Conservation (phyloP, 2,888 invertebrate species). For the Trichopoda pennipes region DNA sequence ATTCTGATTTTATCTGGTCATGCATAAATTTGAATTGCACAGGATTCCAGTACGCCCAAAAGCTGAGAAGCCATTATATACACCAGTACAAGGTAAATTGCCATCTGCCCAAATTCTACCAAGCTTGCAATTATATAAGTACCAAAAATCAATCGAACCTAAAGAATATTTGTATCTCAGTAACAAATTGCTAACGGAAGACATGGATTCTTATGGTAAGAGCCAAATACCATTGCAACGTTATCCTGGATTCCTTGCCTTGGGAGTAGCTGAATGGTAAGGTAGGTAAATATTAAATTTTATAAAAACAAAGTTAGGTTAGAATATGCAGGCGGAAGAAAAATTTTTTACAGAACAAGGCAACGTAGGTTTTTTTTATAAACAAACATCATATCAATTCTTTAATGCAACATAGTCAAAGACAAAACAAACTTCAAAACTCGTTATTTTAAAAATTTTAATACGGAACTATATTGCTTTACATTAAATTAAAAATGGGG, state of each 20-base stretch:
- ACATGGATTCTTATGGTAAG: slow-evolving; percentile 40
- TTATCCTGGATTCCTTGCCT: slow-evolving; percentile 47
- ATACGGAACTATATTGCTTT: too few species aligned
- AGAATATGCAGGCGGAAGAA: background rate
- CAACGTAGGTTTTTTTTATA: background rate
- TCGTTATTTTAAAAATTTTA: too few species aligned
- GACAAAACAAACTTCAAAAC: too few species aligned
- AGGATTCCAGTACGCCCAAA: slow-evolving; percentile 1
- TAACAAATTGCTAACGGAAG: background rate
- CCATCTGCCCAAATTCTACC: background rate
- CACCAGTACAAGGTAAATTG: background rate
- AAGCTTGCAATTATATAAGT: background rate
- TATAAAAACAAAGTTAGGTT: background rate
- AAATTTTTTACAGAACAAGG: background rate
- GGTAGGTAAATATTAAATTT: slow-evolving; percentile 52
- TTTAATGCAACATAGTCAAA: too few species aligned
- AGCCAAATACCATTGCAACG: slow-evolving; percentile 37
- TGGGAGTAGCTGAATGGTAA: slow-evolving; percentile 61
- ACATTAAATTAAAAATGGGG: too few species aligned
- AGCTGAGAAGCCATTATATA: background rate
- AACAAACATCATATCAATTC: background rate
- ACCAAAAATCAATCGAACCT: background rate
- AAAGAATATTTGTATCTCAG: background rate
- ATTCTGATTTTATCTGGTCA: slow-evolving; percentile 34
- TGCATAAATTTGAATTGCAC: slow-evolving; percentile 40